A percentile compares a stretch with the other conserved stretches of the same genome.
Evolutionary conservation across 2,888 invertebrate species (phyloP).

Genomic region (Mesodorylaimus sp.): DNA sequence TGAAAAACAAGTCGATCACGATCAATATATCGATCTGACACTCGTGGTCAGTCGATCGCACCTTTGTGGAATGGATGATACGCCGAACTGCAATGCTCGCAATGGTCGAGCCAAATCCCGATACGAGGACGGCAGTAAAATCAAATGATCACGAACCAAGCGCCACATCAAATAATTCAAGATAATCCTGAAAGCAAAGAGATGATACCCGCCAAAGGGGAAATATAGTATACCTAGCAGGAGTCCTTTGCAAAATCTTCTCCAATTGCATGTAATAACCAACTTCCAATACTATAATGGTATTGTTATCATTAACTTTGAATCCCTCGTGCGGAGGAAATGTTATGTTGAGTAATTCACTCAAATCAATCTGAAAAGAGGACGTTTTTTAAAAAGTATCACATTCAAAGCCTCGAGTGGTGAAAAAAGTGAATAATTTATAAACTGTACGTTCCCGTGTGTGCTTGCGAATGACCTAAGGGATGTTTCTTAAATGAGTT

Average conservation of each 20-base stretch:
- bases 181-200: conserved; percentile 8
- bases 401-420: no score
- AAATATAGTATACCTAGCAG: neutral
- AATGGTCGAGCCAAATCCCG: neutral
- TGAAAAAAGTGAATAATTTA: no score
- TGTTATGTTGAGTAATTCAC: neutral
- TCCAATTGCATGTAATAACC: conserved; percentile 7
- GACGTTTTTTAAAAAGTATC: no score
- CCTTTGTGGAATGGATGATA: neutral
- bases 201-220: neutral
- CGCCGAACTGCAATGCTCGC: neutral
- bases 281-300: neutral
- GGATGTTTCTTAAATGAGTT: no score
- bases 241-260: conserved; percentile 3
- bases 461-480: no score
- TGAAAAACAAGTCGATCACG: conserved; percentile 11
- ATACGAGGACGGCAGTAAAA: neutral
- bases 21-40: neutral
- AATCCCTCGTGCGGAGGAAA: neutral
- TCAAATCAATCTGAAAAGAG: neutral
- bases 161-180: conserved; percentile 24
- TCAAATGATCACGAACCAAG: conserved; percentile 14
- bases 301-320: neutral
- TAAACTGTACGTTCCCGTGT: no score
- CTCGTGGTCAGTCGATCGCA: neutral